Evolutionary conservation across 2,888 invertebrate species (phyloP), one percentile per base, ranked within the genome.

Genomic region (Xylota segnis): DNA sequence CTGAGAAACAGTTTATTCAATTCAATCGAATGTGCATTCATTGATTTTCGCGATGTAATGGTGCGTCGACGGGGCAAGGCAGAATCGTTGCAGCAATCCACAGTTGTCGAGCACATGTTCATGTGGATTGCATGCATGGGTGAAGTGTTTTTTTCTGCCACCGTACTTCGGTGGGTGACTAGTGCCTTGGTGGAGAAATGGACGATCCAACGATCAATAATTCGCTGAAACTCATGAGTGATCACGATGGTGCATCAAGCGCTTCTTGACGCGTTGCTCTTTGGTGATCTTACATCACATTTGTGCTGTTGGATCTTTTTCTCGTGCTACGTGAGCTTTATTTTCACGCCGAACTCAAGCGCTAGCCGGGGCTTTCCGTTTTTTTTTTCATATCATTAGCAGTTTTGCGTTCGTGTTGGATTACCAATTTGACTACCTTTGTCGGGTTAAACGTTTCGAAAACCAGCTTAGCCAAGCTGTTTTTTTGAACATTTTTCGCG

Each of bases 71-170:
- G 14, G 10, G 43, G 59, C 5, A 56, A 14, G 40, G 16, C 9
- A 27, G 50, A 75, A 45, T 52, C n/a, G 54, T 79, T 79, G 61
- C 65, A 58, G 16, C 63, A 70, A 75, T 75, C 84, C 71, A 84
- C 84, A 79, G 81, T 84, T 84, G 84, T 84, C 70, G 84, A 84
- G 84, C 84, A 84, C 84, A 84, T 84, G 83, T 84, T 78, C 50
- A 43, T 72, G 23, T 34, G 47, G 45, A 14, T 45, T 27, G 16
- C 14, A 56, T 66, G 12, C 47, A 27, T 47, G 29, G 29, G 29
- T 40, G 27, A 43, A 65, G 37, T 63, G 59, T 47, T 58, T 77
- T 23, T 58, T 77, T 54, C 52, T 76, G 45, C 14, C 5, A 6
- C 27, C 4, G 29, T 75, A 18, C 14, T 27, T 27, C n/a, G 23